A percentile compares a stretch with the other conserved stretches of the same genome.
These are phyloP conservation scores for Lepidurus packardi DNA, from an alignment of 1,140 invertebrate genomes.

Conservation along the genomic window DNA sequence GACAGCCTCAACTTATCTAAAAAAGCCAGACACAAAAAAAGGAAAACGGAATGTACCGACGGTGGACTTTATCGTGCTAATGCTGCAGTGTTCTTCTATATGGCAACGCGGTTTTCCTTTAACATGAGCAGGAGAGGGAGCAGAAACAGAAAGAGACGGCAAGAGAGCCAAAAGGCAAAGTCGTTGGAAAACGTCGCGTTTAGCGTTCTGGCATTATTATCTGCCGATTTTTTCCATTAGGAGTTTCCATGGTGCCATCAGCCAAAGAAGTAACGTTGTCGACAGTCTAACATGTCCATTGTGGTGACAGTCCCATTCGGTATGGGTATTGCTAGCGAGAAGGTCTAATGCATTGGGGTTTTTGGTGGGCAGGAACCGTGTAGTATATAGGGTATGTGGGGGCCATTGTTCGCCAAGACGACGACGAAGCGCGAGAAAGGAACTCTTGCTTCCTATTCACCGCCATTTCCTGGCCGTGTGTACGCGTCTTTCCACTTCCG, in stretches of 20 bases:
- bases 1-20: slow-evolving; percentile 18
- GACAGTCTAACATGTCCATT: slow-evolving; percentile 9
- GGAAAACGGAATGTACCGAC: neutral
- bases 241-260: slow-evolving; percentile 9
- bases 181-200: neutral
- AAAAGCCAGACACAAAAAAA: neutral
- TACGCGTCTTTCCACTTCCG: slow-evolving; percentile 17
- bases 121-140: neutral
- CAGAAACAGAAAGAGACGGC: neutral
- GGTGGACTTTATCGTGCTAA: slow-evolving; percentile 6
- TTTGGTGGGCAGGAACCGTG: slow-evolving; percentile 17
- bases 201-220: slow-evolving; percentile 5
- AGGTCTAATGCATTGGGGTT: slow-evolving; percentile 8
- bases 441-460: slow-evolving; percentile 1
- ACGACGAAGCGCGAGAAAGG: slow-evolving; percentile 3
- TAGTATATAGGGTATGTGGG: neutral
- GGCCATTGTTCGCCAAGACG: neutral
- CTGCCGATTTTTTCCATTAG: neutral
- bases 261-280: slow-evolving; percentile 4
- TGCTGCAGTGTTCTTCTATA: neutral
- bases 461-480: slow-evolving; percentile 8
- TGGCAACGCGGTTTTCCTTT: neutral
- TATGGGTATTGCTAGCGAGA: neutral
- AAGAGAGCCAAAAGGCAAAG: neutral
- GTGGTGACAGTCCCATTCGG: slow-evolving; percentile 20